Base-by-base conservation (phyloP, 2,888 invertebrate species). In the Dasysyrphus albostriatus region DNA sequence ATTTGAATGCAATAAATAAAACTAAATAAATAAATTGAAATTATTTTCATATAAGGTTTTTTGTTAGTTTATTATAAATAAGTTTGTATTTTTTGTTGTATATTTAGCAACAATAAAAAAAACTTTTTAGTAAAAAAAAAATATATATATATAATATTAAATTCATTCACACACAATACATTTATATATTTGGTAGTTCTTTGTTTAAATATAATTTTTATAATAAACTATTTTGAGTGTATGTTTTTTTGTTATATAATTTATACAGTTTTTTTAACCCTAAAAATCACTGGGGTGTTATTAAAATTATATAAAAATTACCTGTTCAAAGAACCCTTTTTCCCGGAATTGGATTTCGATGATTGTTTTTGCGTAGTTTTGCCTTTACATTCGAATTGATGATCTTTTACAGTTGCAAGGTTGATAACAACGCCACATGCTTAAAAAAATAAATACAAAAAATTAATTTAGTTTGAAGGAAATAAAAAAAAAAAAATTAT, bases 341-440 rank as follows among this genome's bases (percentile, higher is more conserved):
- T 90, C 44, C 89, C 88, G 14, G 89, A 89, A 75, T 88, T 88
- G 5, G 89, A 89, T 82, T 89, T 89, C n/a, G 87, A 88, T 24
- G 88, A 88, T 80, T 89, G 88, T 63, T 89, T 89, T 70, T 79
- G 89, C 7, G 89, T 69, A 59, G 90, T 89, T 74, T 91, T 91
- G 2, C 89, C 90, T 84, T 95, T 95, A 92, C 98, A 98, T 90
- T 97, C 97, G 72, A 95, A 93, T 88, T 97, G 96, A 93, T 97
- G 96, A 91, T 98, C 98, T 92, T 97, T 98, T 92, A 98, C 97
- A 37, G 95, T 95, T 91, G 96, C 96, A 91, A 98, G 96, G 92
- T 98, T 98, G 69, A 98, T 97, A 72, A 96, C 97, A 89, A 96
- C 95, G 88, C 96, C 95, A 93, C 98, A 98, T 93, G 95, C 97